Base-by-base conservation (phyloP, 2,797 vertebrate species). In the Cyprinodon diabolis region DNA sequence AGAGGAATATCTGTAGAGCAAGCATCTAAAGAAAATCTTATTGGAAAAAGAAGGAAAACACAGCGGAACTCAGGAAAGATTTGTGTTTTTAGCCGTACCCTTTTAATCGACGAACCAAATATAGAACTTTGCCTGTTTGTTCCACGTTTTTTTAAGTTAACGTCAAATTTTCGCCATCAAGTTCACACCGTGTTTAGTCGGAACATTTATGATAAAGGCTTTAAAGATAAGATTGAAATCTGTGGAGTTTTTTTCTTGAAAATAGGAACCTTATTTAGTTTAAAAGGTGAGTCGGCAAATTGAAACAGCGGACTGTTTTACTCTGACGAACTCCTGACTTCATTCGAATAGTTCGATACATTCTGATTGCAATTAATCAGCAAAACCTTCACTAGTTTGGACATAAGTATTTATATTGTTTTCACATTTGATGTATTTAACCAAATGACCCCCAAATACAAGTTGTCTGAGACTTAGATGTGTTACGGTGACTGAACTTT, bases 21-120 rank as follows among this genome's bases (percentile, higher is more conserved):
- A 14, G 13, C 25, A 30, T n/a, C n/a, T n/a, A n/a, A n/a, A n/a
- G n/a, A n/a, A n/a, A n/a, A n/a, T n/a, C n/a, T n/a, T n/a, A n/a
- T n/a, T n/a, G n/a, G n/a, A n/a, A n/a, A n/a, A n/a, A n/a, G n/a
- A n/a, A n/a, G n/a, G n/a, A n/a, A n/a, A 30, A 30, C 30, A 30
- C 2, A 30, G 30, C 30, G 30, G 30, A 30, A 30, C 30, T 30
- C 30, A 30, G 30, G 30, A 30, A 30, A 30, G 30, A 30, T 21
- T 37, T 0, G 2, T 70, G 69, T 86, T 88, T 81, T 78, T 15
- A 0, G 19, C 30, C 75, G 81, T 76, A 79, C 78, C 0, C 5
- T 71, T 57, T 71, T 30, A 1, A 17, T 30, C 66, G 51, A 72
- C 67, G 77, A 21, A 77, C 82, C 54, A 76, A 76, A 74, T 30